Percentiles rank a stretch among this genome's conserved stretches.
Evolutionary conservation across 2,113 vertebrate species (phyloP).

Genomic region (Ceyx margarethae): DNA sequence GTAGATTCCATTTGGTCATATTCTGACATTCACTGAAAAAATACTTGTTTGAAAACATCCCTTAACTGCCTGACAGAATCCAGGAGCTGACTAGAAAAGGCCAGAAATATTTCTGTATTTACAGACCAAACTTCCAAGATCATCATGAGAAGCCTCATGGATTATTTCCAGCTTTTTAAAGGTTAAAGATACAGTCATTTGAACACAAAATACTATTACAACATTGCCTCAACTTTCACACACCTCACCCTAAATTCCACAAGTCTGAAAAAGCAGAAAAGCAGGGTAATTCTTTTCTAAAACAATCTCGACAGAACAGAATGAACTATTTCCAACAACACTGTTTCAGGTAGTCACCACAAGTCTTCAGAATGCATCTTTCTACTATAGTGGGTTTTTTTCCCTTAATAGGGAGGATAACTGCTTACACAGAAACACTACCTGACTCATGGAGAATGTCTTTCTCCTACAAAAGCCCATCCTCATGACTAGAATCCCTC

Average conservation of each 20-base stretch:
- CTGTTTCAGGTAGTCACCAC: neutral
- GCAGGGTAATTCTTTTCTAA: neutral
- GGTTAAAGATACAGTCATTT: neutral
- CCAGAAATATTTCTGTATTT: neutral
- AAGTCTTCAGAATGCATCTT: neutral
- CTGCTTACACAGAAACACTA: neutral
- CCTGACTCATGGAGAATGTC: neutral
- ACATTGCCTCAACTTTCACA: neutral
- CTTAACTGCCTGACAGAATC: neutral
- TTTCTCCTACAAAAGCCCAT: neutral
- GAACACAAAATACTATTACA: neutral
- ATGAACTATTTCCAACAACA: neutral
- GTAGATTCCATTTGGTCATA: neutral
- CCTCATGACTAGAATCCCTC: neutral
- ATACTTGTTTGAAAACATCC: neutral
- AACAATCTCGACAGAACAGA: neutral
- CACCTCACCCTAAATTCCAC: neutral
- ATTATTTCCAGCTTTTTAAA: neutral
- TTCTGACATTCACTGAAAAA: neutral
- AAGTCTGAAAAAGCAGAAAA: neutral
- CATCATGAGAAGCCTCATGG: accelerated
- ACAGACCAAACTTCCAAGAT: neutral
- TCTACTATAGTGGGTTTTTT: neutral
- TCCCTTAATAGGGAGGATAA: neutral
- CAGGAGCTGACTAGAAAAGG: neutral